A percentile compares a stretch with the other conserved stretches of the same genome.
These are phyloP conservation scores for Hydrotaea cyrtoneurina DNA, from an alignment of 2,888 invertebrate genomes.

Conservation along the genomic window DNA sequence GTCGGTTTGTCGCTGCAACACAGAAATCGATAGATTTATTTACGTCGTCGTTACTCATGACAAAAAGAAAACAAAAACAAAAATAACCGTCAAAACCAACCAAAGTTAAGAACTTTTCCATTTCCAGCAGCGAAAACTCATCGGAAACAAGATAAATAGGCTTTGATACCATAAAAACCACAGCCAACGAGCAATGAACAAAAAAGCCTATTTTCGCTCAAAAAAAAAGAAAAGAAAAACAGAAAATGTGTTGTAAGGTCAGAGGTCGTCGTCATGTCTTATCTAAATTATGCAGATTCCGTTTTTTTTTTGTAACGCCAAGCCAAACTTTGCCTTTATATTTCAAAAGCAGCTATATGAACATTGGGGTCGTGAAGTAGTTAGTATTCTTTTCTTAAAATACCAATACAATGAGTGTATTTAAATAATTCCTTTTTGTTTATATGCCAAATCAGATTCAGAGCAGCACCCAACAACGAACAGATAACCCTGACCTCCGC, in stretches of 20 bases:
- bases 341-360: background rate
- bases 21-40: slow-evolving; percentile 51
- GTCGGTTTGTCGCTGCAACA: slow-evolving; percentile 4
- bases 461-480: background rate
- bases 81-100: background rate
- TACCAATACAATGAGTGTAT: slow-evolving; percentile 4
- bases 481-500: slow-evolving; percentile 65
- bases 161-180: background rate
- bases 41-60: slow-evolving; percentile 43
- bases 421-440: slow-evolving; percentile 20
- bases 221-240: too few relatives aligned
- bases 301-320: background rate
- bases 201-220: background rate
- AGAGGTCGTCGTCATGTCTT: slow-evolving; percentile 14
- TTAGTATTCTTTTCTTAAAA: too few relatives aligned
- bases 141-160: background rate
- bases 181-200: background rate
- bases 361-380: background rate
- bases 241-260: slow-evolving; percentile 12
- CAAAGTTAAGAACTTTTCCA: background rate
- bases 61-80: background rate
- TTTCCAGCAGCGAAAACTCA: background rate
- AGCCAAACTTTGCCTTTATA: background rate
- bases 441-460: background rate
- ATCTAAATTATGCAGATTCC: slow-evolving; percentile 21